phyloP scores from a whole-genome alignment of 2,888 invertebrate species.

The Xestoiulus laeticollis region DNA sequence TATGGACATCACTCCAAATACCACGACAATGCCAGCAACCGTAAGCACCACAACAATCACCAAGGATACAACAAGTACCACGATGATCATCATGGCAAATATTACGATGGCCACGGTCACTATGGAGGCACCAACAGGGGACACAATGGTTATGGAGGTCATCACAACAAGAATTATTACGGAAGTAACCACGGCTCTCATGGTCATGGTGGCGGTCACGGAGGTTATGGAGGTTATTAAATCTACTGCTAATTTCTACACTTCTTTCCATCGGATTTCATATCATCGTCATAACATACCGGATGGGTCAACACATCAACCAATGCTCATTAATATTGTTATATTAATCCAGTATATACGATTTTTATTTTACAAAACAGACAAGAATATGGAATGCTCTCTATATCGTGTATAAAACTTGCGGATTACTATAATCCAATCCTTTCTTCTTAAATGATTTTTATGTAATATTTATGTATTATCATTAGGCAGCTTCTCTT shows the following conservation, averaged over 20 bases:
- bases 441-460: neutral
- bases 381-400: constrained; percentile 14
- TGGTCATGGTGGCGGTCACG: constrained; percentile 38
- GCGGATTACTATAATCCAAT: neutral
- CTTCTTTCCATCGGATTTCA: neutral
- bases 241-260: constrained; percentile 19
- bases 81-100: constrained; percentile 56
- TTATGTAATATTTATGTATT: constrained; percentile 37
- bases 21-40: constrained; percentile 54
- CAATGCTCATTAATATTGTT: constrained; percentile 37
- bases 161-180: constrained; percentile 54
- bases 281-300: constrained; percentile 15
- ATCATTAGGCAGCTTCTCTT: constrained; percentile 5
- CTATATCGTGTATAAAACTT: neutral
- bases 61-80: constrained; percentile 54
- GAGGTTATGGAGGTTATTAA: constrained; percentile 59
- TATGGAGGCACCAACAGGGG: constrained; percentile 51
- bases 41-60: constrained; percentile 53
- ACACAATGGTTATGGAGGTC: constrained; percentile 55
- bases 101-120: constrained; percentile 54
- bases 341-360: constrained; percentile 17
- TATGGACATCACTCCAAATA: constrained; percentile 55
- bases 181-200: constrained; percentile 43
- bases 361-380: neutral
- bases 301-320: constrained; percentile 32